A percentile compares a stretch with the other conserved stretches of the same genome.
Conservation (phyloP, 2,113 vertebrate genomes). For the Gadus chalcogrammus region DNA sequence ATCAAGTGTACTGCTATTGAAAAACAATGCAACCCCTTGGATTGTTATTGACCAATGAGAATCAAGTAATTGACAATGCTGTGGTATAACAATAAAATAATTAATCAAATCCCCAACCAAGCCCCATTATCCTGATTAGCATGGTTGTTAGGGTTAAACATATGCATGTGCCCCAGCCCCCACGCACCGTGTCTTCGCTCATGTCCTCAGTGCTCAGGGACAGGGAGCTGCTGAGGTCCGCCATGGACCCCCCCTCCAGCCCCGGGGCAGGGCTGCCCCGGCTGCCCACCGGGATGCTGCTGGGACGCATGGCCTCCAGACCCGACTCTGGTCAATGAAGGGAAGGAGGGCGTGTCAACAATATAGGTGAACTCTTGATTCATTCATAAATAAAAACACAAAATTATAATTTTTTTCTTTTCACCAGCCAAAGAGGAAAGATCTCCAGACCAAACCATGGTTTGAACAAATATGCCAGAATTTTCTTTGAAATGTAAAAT, state of each 20-base stretch:
- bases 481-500: too few relatives aligned
- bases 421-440: too few relatives aligned
- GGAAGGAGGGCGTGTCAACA: background rate
- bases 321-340: conserved; percentile 76
- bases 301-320: conserved; percentile 72
- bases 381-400: too few relatives aligned
- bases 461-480: too few relatives aligned
- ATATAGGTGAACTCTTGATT: too few relatives aligned
- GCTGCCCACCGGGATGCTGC: conserved; percentile 58
- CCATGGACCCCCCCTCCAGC: conserved; percentile 71
- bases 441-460: too few relatives aligned
- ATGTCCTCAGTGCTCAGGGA: conserved; percentile 82
- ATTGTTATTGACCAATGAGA: too few relatives aligned
- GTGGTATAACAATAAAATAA: background rate
- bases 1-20: too few relatives aligned
- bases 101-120: conserved; percentile 3
- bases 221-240: conserved; percentile 82
- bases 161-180: too few relatives aligned
- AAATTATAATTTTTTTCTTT: too few relatives aligned
- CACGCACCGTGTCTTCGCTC: conserved; percentile 77
- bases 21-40: too few relatives aligned
- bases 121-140: background rate
- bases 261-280: conserved; percentile 71
- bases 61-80: too few relatives aligned
- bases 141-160: background rate